Base-by-base conservation (phyloP, 2,888 invertebrate genomes). In the Tanypteryx hageni region DNA sequence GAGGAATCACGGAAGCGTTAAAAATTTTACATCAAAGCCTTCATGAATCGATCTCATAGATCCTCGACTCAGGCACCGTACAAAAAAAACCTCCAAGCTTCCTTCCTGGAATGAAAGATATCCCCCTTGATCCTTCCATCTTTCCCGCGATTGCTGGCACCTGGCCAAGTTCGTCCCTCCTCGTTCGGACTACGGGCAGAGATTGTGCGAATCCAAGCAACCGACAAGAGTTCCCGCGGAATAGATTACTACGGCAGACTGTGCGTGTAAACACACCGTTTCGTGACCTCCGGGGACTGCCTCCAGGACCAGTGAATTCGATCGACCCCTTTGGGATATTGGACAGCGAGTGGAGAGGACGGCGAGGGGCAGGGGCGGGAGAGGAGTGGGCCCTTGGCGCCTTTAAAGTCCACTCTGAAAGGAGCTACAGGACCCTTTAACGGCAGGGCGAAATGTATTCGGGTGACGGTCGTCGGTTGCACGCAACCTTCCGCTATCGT, bases 201-300 rank as follows among this genome's bases (percentile, higher is more conserved):
- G 3, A 27, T 11, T 27, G 76, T 76, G 76, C 22, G 76, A 22
- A 27, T 76, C 27, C 27, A 27, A 76, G 76, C 22, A 27, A 76
- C 22, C 76, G 27, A 22, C 76, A 22, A 76, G 76, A 27, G 13
- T 76, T 76, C 76, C 27, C 27, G 2, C 13, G 76, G 76, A 76
- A 27, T 76, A 76, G 76, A 27, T 76, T 76, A 76, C 27, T 76
- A 76, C 76, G 22, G 76, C 22, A n/a, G 76, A 22, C 22, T 76
- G 22, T 76, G 76, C 76, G 76, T 76, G 76, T 76, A 76, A 76
- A 76, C 76, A 76, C 76, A 27, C 76, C 76, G 76, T 76, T 76
- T 22, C 76, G 76, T 76, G 22, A 76, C 76, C 76, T 76, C 76
- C 27, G 27, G 76, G 76, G 76, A 22, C 76, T 27, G 76, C 22